Base-by-base conservation (phyloP, 2,888 invertebrate species). In the Lamellibrachia columna region DNA sequence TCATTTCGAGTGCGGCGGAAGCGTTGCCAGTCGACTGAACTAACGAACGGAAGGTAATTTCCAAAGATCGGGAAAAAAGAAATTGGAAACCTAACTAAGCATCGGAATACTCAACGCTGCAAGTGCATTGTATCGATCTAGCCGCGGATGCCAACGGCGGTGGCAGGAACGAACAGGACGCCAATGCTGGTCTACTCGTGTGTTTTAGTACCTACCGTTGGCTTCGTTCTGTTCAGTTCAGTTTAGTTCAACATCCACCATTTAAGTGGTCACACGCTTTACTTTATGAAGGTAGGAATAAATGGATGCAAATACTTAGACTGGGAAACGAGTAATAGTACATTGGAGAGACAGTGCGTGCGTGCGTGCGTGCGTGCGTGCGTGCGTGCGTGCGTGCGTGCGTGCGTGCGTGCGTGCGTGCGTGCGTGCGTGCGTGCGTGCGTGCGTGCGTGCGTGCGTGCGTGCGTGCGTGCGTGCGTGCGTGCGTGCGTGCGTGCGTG, bases 61-160 rank as follows among this genome's bases (percentile, higher is more conserved):
- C 75, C 75, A 75, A 75, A 75, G 75, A 75, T 75, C 75, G 75
- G 75, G 75, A 75, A 75, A 75, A 75, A 75, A 75, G 75, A 75
- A 75, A 75, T 75, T 75, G 75, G 75, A 75, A 75, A 75, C 75
- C 75, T 75, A 75, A 75, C 75, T 75, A 75, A 75, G 22, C 75
- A n/a, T 75, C 75, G 40, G 40, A 40, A 40, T 40, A 40, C 40
- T 40, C 40, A 40, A 40, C 40, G 22, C n/a, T 75, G 75, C 75
- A 22, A 75, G 75, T 75, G 75, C 75, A 75, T 15, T 22, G 22
- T 75, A 75, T 75, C 75, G 75, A 75, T 75, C 75, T 15, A 22
- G 75, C 75, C 22, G 22, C 22, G 75, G 22, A 75, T n/a, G 75
- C 15, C 75, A 6, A 75, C 15, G 75, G n/a, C 75, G 22, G 75